Percentiles rank a stretch among this genome's conserved stretches.
phyloP scores from a whole-genome alignment of 2,797 vertebrate genomes.

The Saguinus oedipus region DNA sequence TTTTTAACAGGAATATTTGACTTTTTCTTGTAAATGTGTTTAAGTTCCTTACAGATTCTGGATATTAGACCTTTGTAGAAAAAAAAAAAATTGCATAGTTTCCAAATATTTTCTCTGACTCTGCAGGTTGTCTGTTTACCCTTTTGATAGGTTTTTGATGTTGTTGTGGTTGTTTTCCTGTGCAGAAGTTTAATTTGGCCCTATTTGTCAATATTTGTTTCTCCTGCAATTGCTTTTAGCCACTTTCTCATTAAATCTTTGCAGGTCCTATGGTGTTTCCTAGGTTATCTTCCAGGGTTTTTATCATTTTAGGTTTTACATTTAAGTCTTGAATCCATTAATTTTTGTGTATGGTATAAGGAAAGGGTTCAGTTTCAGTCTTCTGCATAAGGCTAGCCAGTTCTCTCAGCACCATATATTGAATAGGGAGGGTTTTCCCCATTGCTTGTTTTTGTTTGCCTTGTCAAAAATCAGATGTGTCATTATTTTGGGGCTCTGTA shows the following conservation, averaged over 20 bases:
- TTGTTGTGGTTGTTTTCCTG: too few species aligned
- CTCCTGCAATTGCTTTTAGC: not conserved
- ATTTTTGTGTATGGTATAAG: not conserved
- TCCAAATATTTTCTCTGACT: not conserved
- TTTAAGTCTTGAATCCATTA: not conserved
- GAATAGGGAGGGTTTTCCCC: not conserved
- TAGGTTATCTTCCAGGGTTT: not conserved
- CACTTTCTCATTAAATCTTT: not conserved
- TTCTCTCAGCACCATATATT: not conserved
- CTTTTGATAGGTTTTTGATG: too few species aligned
- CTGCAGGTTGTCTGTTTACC: not conserved
- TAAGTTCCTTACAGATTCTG: not conserved
- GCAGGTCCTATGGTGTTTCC: not conserved
- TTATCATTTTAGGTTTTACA: not conserved
- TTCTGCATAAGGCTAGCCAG: not conserved
- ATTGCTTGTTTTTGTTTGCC: not conserved
- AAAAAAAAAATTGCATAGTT: not conserved
- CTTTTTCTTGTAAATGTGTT: not conserved
- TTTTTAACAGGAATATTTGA: not conserved
- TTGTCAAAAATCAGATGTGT: not conserved
- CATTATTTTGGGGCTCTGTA: not conserved
- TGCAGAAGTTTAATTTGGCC: not conserved
- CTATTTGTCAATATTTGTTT: not conserved
- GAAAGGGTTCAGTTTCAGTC: not conserved
- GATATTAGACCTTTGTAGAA: too few species aligned